A percentile compares a stretch with the other conserved stretches of the same genome.
Evolutionary conservation across 1,140 invertebrate species (phyloP).

Genomic region (Dendroctonus valens): DNA sequence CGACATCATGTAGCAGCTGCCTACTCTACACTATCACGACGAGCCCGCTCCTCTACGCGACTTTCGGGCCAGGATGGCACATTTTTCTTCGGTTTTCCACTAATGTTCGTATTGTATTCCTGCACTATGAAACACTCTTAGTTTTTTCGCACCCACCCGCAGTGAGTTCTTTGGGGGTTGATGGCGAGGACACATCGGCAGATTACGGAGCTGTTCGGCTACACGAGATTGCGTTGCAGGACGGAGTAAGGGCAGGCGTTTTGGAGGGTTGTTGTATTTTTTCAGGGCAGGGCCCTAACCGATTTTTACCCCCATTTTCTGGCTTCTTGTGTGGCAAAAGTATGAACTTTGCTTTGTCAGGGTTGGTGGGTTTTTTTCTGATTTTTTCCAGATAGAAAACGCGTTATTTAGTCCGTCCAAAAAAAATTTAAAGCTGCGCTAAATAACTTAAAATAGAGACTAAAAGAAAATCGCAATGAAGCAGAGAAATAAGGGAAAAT

Average conservation of each 20-base stretch:
- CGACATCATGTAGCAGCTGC: conserved; percentile 14
- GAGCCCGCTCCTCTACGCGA: neutral
- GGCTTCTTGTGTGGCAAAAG: too few relatives aligned
- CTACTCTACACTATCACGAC: conserved; percentile 13
- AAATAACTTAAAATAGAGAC: too few relatives aligned
- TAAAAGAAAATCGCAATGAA: too few relatives aligned
- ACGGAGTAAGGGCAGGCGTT: conserved; percentile 25
- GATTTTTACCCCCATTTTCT: too few relatives aligned
- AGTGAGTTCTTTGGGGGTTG: conserved; percentile 30
- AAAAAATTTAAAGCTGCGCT: too few relatives aligned
- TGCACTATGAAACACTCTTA: conserved; percentile 10
- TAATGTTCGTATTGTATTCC: neutral
- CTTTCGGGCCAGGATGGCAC: neutral
- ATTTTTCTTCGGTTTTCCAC: conserved; percentile 10
- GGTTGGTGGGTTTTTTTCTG: too few relatives aligned
- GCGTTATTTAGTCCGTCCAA: too few relatives aligned
- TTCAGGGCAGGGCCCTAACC: conserved; percentile 8
- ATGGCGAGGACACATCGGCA: conserved; percentile 17
- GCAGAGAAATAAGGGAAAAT: too few relatives aligned
- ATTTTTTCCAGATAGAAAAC: too few relatives aligned
- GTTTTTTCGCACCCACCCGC: conserved; percentile 32
- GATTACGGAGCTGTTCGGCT: conserved; percentile 13
- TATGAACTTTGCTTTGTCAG: too few relatives aligned
- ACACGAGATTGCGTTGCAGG: conserved; percentile 32
- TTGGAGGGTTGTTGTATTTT: conserved; percentile 10